phyloP scores from a whole-genome alignment of 2,113 vertebrate species.

The Scytalopus superciliaris region DNA sequence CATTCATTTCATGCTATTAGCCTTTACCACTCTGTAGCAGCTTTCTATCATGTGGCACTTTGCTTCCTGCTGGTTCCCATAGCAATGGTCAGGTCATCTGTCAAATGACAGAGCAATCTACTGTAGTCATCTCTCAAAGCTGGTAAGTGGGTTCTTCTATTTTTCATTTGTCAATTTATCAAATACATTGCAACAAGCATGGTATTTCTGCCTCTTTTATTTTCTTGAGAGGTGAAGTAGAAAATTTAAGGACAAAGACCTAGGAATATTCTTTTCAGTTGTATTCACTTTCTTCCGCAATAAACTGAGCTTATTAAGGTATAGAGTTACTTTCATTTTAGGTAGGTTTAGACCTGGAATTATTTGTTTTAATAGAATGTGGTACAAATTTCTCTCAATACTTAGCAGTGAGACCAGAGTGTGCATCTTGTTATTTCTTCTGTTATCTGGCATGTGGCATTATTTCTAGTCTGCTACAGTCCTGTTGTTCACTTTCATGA shows the following conservation, averaged over 20 bases:
- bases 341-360: accelerated
- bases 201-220: neutral
- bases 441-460: neutral
- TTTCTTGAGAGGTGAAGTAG: neutral
- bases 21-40: neutral
- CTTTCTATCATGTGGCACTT: neutral
- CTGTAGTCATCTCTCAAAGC: neutral
- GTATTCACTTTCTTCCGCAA: neutral
- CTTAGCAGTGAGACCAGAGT: neutral
- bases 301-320: accelerated
- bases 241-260: neutral
- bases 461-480: neutral
- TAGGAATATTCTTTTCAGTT: neutral
- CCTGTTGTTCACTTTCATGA: neutral
- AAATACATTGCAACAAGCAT: neutral
- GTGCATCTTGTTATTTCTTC: neutral
- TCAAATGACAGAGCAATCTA: neutral
- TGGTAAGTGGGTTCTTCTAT: slow-evolving; percentile 8
- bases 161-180: slow-evolving; percentile 26
- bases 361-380: neutral
- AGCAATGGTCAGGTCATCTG: neutral
- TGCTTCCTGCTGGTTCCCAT: slow-evolving; percentile 30
- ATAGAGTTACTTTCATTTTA: neutral
- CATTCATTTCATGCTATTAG: neutral
- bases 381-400: neutral